A percentile compares a stretch with the other conserved stretches of the same genome.
Conservation (phyloP, 2,113 vertebrate species). For the Ploceus nigricollis region DNA sequence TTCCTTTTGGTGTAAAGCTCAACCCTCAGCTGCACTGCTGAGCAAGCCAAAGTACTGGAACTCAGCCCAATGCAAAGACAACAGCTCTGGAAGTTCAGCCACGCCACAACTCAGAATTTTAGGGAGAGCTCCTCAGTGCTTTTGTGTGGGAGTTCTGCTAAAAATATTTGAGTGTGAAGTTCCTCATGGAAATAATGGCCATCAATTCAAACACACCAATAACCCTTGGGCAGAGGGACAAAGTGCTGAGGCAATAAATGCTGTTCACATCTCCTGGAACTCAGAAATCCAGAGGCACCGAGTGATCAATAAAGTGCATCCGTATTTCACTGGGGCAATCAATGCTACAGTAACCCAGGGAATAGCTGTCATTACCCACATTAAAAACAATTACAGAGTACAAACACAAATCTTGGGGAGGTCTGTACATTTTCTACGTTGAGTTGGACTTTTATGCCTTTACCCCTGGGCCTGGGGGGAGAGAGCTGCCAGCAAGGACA, state of each 20-base stretch:
- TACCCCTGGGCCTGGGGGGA: background rate
- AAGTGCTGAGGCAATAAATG: background rate
- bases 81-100: background rate
- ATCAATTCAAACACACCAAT: background rate
- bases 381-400: conserved; percentile 55
- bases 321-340: conserved; percentile 31
- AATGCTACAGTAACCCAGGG: conserved; percentile 50
- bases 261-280: background rate
- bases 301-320: conserved; percentile 53
- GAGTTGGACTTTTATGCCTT: background rate
- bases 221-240: background rate
- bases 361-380: conserved; percentile 38
- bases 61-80: background rate
- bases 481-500: background rate
- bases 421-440: background rate
- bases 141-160: background rate
- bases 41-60: background rate
- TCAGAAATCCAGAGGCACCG: conserved; percentile 5
- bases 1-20: background rate
- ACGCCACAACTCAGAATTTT: accelerated
- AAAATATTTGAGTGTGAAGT: background rate
- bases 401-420: conserved; percentile 12
- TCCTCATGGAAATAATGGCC: background rate
- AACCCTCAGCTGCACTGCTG: background rate
- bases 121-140: background rate